phyloP scores from a whole-genome alignment of 2,888 invertebrate species.

The Iphiclides podalirius region DNA sequence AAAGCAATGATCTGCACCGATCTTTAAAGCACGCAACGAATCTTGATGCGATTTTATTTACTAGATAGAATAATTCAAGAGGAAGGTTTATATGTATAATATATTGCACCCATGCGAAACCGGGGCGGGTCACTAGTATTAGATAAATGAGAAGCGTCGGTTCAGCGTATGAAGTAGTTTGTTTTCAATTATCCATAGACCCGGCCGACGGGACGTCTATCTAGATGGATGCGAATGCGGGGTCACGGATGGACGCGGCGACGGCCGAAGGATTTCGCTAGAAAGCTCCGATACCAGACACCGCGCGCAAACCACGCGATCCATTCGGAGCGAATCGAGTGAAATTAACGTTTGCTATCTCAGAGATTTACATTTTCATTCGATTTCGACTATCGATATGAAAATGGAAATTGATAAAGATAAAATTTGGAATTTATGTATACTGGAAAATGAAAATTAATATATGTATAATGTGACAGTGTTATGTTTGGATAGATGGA shows the following conservation, averaged over 20 bases:
- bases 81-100: too few species aligned
- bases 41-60: too few species aligned
- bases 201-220: conserved; percentile 14
- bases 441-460: neutral
- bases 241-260: conserved; percentile 49
- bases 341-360: conserved; percentile 55
- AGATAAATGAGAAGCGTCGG: too few species aligned
- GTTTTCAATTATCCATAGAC: neutral
- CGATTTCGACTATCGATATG: conserved; percentile 1
- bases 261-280: conserved; percentile 42
- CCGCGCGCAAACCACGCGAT: conserved; percentile 35
- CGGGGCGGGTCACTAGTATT: too few species aligned
- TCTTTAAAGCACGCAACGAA: too few species aligned
- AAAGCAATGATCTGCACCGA: too few species aligned
- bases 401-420: too few species aligned
- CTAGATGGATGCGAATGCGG: conserved; percentile 40
- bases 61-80: too few species aligned
- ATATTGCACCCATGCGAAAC: too few species aligned
- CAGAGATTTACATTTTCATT: conserved; percentile 18
- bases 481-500: neutral
- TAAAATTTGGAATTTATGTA: too few species aligned
- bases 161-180: neutral
- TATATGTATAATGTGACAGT: neutral
- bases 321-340: conserved; percentile 45
- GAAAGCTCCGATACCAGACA: conserved; percentile 61